These are phyloP conservation scores for Zaprionus inermis DNA, from an alignment of 1,140 invertebrate species.

Conservation along the genomic window DNA sequence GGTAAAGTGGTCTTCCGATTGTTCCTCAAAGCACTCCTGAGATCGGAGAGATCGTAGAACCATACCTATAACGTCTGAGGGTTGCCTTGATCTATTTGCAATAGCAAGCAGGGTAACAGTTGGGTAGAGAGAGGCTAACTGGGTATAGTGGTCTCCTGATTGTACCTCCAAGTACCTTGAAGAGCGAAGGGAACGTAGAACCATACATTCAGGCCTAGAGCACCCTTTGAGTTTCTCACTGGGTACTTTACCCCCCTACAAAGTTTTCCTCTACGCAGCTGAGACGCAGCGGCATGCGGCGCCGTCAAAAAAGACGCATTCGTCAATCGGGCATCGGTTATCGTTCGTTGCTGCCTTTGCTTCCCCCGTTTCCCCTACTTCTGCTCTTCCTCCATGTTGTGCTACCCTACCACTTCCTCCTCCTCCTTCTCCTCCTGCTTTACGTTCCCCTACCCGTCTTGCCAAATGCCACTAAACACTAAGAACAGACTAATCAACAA, in stretches of 20 bases:
- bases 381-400: background rate
- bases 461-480: slow-evolving; percentile 78
- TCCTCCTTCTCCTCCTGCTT: slow-evolving; percentile 1
- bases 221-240: background rate
- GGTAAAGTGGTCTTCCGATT: too few species aligned
- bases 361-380: background rate
- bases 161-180: too few species aligned
- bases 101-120: too few species aligned
- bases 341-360: background rate
- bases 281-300: slow-evolving; percentile 9
- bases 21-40: too few species aligned
- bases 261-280: background rate
- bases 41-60: too few species aligned
- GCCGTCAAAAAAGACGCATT: slow-evolving; percentile 65
- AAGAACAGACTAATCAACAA: slow-evolving; percentile 81
- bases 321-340: slow-evolving; percentile 34
- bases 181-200: too few species aligned
- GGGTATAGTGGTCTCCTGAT: too few species aligned
- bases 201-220: too few species aligned
- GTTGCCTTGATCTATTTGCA: too few species aligned
- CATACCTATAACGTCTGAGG: too few species aligned
- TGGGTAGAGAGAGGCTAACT: too few species aligned
- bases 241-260: slow-evolving; percentile 4
- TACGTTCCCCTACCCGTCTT: slow-evolving; percentile 21
- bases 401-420: background rate